Percentiles rank a stretch among this genome's conserved stretches.
Evolutionary conservation across 2,888 invertebrate genomes (phyloP).

Genomic region (Embidobia sp.): DNA sequence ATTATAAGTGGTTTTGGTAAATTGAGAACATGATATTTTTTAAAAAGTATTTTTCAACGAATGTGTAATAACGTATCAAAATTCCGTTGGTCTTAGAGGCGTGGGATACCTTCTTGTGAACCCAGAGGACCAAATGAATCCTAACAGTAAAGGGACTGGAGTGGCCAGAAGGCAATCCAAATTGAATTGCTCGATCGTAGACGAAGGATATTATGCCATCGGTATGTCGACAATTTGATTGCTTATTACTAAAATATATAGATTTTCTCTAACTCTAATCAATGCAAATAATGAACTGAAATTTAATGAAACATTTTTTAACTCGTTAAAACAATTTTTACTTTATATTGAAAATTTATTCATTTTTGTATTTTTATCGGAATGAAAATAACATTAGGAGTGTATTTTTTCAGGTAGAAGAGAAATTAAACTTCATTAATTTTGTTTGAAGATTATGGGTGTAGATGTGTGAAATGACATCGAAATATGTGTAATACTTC

Average conservation of each 20-base stretch:
- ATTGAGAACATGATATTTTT: no score
- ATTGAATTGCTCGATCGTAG: slow-evolving; percentile 14
- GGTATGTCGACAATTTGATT: background rate
- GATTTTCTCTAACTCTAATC: background rate
- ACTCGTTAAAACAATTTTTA: no score
- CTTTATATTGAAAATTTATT: no score
- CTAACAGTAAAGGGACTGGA: slow-evolving; percentile 11
- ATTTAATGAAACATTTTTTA: no score
- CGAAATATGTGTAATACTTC: slow-evolving; percentile 15
- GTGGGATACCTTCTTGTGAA: background rate
- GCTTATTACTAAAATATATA: background rate
- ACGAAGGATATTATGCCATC: background rate
- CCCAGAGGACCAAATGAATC: slow-evolving; percentile 1
- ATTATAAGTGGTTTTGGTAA: no score
- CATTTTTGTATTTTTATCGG: no score
- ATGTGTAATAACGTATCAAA: no score
- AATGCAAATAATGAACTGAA: slow-evolving; percentile 1
- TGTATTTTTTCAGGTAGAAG: no score
- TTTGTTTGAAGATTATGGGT: background rate
- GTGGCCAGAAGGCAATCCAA: slow-evolving; percentile 19
- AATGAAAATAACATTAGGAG: no score
- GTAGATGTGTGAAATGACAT: slow-evolving; percentile 1
- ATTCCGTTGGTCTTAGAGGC: background rate
- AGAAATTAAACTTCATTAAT: no score
- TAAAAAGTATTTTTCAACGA: no score